Evolutionary conservation across 2,888 invertebrate genomes (phyloP).

Genomic region (Girardia tigrina): DNA sequence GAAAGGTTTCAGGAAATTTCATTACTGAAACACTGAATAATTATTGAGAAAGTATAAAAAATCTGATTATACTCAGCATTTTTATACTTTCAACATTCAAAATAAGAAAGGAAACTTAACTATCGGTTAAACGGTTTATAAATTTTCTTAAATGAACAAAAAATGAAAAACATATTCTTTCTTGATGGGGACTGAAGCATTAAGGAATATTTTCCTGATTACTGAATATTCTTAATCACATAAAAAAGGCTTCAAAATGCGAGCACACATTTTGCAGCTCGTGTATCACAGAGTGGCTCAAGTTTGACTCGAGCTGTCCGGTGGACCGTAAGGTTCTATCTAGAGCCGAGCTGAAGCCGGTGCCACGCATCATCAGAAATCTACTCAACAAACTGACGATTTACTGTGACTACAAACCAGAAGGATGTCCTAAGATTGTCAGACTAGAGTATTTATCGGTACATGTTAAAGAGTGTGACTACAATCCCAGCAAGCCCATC

Average conservation of each 20-base stretch:
- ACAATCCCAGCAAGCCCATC: conserved; percentile 80
- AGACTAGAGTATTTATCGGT: conserved; percentile 70
- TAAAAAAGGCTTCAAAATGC: conserved; percentile 38
- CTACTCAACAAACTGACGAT: conserved; percentile 41
- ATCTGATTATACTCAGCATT: no score
- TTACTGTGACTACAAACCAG: conserved; percentile 39
- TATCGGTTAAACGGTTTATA: no score
- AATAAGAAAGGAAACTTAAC: no score
- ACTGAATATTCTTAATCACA: no score
- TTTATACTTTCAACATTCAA: no score
- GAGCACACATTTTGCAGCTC: conserved; percentile 43
- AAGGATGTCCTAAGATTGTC: conserved; percentile 61
- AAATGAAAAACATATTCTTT: no score
- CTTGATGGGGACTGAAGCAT: no score
- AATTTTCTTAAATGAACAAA: no score
- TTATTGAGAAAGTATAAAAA: no score
- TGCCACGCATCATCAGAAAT: conserved; percentile 43
- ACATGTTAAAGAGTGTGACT: conserved; percentile 78
- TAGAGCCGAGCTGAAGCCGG: conserved; percentile 39
- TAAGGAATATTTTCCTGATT: no score
- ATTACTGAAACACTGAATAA: no score
- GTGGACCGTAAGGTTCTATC: conserved; percentile 41
- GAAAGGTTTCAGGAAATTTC: no score
- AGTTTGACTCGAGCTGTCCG: conserved; percentile 42
- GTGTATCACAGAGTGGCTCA: conserved; percentile 43